Evolutionary conservation across 2,113 vertebrate genomes (phyloP), one percentile per base, ranked within the genome.

Genomic region (Nannobrachium achirus): DNA sequence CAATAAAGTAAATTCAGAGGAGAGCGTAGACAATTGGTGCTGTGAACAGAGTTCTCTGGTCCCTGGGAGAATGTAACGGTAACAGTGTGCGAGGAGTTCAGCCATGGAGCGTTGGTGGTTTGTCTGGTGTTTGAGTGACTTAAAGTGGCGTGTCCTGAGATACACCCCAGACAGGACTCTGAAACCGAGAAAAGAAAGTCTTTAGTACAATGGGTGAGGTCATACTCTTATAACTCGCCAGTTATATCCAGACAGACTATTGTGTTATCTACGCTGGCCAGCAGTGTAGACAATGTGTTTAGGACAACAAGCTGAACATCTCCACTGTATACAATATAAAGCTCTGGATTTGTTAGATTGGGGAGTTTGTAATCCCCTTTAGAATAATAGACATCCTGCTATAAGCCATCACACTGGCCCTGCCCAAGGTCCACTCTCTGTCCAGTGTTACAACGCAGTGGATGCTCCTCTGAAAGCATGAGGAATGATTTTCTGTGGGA

Each of bases 301-400:
- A 74, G 79, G 80, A 72, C 70, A 75, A 64, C 75, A 76, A 25
- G 73, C 74, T 81, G 61, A 83, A 55, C 55, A 75, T 82, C 58
- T 84, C 51, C 75, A 57, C 69, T 45, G 66, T 58, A 75, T 53
- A 76, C 86, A 89, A 86, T 89, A 81, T 77, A 67, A 64, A 52
- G 85, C 73, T 56, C 62, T 80, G 84, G 81, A 86, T 88, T 88
- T 88, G 82, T 85, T 86, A 70, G 75, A 75, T 73, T 25, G 58
- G 80, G 64, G 71, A 75, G 61, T 57, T 75, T 82, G 80, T 85
- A 77, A 85, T 83, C 87, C 78, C 75, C 52, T 75, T 79, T 75
- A 84, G 78, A n/a, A n/a, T n/a, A n/a, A n/a, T n/a, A n/a, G n/a
- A 87, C 81, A 87, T 88, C 83, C 81, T 87, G 82, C 76, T 77